Conservation (phyloP, 2,888 invertebrate species). For the Anarsia innoxiella region DNA sequence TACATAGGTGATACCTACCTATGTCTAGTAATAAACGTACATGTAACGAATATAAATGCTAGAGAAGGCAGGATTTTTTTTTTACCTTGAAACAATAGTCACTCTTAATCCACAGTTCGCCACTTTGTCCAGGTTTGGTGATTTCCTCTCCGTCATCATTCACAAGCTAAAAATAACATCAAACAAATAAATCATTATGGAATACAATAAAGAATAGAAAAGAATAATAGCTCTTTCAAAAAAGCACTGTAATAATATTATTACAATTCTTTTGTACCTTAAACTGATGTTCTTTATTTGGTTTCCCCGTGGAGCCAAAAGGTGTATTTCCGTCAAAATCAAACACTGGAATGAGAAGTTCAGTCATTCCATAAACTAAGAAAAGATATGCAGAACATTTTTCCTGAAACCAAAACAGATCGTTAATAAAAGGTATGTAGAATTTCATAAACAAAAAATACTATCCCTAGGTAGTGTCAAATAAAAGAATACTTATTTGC, state of each 20-base stretch:
- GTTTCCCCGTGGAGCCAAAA: conserved; percentile 32
- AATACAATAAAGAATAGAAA: conserved; percentile 8
- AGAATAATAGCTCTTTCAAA: background rate
- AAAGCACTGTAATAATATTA: background rate
- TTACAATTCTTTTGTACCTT: conserved; percentile 13
- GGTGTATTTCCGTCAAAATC: conserved; percentile 28
- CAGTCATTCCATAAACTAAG: conserved; percentile 41
- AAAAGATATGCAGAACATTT: conserved; percentile 29
- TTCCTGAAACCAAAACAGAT: conserved; percentile 25
- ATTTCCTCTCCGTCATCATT: conserved; percentile 26
- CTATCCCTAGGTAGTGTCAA: background rate
- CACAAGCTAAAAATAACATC: conserved; percentile 33
- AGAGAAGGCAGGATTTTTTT: background rate
- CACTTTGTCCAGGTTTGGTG: conserved; percentile 24
- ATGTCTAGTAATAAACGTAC: background rate
- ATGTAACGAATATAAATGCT: background rate
- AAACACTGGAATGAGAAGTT: conserved; percentile 37
- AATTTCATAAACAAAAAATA: background rate
- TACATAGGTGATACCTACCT: too few relatives aligned
- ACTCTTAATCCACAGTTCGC: conserved; percentile 40
- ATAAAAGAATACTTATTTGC: background rate
- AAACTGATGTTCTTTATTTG: conserved; percentile 27
- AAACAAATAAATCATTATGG: too few relatives aligned
- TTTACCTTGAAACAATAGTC: conserved; percentile 38
- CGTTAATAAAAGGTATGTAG: too few relatives aligned